Evolutionary conservation across 2,797 vertebrate species (phyloP).

Genomic region (Sebastes flavidus): DNA sequence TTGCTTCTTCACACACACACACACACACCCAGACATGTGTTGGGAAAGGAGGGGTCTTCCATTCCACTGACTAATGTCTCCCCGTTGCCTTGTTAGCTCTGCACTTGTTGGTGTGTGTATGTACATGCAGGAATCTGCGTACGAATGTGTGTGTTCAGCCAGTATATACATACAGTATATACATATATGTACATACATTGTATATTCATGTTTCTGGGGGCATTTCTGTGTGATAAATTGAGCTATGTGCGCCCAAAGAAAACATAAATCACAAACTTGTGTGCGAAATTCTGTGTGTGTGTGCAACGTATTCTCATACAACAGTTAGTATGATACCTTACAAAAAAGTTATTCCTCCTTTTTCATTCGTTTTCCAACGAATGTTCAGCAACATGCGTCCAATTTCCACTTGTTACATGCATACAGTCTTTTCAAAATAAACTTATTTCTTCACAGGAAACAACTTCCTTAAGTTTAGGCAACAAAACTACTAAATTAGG

Average conservation of each 20-base stretch:
- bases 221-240: neutral
- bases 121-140: neutral
- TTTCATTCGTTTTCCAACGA: too few species aligned
- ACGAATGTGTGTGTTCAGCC: neutral
- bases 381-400: fast-evolving
- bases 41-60: slow-evolving; percentile 9
- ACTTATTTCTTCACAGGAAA: too few species aligned
- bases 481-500: too few species aligned
- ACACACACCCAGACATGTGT: slow-evolving; percentile 13
- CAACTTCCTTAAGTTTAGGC: too few species aligned
- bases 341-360: too few species aligned
- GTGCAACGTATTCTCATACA: too few species aligned
- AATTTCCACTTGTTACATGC: too few species aligned
- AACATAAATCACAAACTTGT: neutral
- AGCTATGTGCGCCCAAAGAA: neutral
- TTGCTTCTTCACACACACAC: slow-evolving; percentile 21
- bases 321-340: too few species aligned
- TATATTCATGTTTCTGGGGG: neutral
- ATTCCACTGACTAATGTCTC: slow-evolving; percentile 42
- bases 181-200: neutral
- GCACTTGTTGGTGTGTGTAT: neutral
- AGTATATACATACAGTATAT: too few species aligned
- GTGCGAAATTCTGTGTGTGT: too few species aligned
- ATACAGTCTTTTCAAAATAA: too few species aligned
- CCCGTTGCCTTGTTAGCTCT: slow-evolving; percentile 40